Evolutionary conservation across 2,113 vertebrate species (phyloP).

Genomic region (Polyodon spathula): DNA sequence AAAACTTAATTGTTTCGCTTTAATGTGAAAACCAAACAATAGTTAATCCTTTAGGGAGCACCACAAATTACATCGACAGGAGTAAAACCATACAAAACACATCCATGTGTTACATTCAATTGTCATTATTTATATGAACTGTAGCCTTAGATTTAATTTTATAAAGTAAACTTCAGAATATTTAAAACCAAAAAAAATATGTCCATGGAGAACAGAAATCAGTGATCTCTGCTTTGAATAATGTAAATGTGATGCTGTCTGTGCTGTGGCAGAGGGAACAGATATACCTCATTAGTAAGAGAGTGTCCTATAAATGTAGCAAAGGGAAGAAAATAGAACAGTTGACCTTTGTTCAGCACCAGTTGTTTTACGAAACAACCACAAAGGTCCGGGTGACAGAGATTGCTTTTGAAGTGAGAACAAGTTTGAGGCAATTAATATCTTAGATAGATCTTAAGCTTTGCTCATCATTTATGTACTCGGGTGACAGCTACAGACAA

Average conservation of each 20-base stretch:
- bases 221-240: background rate
- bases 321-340: background rate
- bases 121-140: no score
- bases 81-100: no score
- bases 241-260: background rate
- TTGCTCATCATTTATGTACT: no score
- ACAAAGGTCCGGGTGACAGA: background rate
- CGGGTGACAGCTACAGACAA: no score
- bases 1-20: no score
- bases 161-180: no score
- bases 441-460: background rate
- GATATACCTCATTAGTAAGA: background rate
- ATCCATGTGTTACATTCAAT: no score
- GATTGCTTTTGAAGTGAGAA: background rate
- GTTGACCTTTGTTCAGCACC: background rate
- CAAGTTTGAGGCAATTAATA: background rate
- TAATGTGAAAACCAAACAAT: no score
- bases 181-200: no score
- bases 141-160: no score
- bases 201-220: background rate
- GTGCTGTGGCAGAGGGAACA: background rate
- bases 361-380: background rate
- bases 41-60: no score
- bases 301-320: background rate
- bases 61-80: no score